Percentiles rank a stretch among this genome's conserved stretches.
phyloP scores from a whole-genome alignment of 1,140 invertebrate genomes.

The Hycleus phaleratus region DNA sequence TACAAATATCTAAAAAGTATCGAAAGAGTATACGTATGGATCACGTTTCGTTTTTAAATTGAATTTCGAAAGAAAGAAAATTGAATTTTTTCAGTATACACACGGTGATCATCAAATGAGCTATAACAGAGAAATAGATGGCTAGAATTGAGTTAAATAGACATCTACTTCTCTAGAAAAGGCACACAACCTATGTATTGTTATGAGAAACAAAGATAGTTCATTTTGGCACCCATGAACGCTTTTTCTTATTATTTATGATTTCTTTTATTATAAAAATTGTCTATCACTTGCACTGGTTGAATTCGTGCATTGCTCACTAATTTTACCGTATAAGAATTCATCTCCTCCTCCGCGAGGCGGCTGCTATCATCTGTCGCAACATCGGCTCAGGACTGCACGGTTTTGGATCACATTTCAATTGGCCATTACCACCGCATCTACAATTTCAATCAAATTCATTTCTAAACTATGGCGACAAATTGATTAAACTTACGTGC shows the following conservation, averaged over 20 bases:
- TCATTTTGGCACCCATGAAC: constrained; percentile 42
- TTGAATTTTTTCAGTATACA: neutral
- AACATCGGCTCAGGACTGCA: constrained; percentile 83
- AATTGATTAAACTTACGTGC: constrained; percentile 65
- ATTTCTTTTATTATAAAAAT: constrained; percentile 31
- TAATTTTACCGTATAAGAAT: constrained; percentile 32
- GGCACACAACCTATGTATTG: constrained; percentile 36
- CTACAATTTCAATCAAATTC: constrained; percentile 46
- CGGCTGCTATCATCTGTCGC: constrained; percentile 76
- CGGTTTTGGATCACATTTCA: constrained; percentile 84
- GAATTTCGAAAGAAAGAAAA: neutral
- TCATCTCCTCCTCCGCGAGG: constrained; percentile 66
- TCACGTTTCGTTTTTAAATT: constrained; percentile 17
- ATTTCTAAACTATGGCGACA: neutral
- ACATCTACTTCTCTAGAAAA: constrained; percentile 20
- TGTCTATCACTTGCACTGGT: constrained; percentile 26
- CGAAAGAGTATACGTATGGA: constrained; percentile 23
- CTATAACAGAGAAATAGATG: neutral
- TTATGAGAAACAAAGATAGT: constrained; percentile 21
- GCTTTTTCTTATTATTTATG: constrained; percentile 25
- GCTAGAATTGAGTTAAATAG: neutral
- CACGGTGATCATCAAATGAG: neutral
- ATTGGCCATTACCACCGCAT: constrained; percentile 80
- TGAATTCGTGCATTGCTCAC: constrained; percentile 33
- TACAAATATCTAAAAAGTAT: constrained; percentile 13